Evolutionary conservation across 1,140 invertebrate species (phyloP).

Genomic region (Caenorhabditis briggsae): DNA sequence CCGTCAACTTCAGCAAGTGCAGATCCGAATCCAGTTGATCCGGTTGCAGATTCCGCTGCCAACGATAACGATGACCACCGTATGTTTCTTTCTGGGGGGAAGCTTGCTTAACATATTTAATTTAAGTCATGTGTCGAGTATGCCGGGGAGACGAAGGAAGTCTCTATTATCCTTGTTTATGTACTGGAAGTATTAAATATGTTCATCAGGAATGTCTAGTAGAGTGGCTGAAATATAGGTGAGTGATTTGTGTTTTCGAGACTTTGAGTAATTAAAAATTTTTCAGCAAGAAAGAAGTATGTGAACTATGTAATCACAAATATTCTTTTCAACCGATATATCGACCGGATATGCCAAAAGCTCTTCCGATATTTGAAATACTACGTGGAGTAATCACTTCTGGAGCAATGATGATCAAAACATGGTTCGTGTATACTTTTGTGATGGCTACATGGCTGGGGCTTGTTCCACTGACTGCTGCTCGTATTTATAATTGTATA

Average conservation of each 20-base stretch:
- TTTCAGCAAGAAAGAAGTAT: slow-evolving; percentile 93
- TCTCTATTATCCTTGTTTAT: slow-evolving; percentile 97
- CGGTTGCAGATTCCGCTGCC: background rate
- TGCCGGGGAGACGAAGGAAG: slow-evolving; percentile 94
- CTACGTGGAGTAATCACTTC: slow-evolving; percentile 83
- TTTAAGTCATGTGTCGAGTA: slow-evolving; percentile 93
- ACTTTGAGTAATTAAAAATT: background rate
- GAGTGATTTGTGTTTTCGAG: slow-evolving; percentile 20
- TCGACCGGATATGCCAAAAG: slow-evolving; percentile 96
- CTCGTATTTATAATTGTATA: slow-evolving; percentile 78
- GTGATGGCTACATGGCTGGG: slow-evolving; percentile 96
- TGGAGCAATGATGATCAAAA: slow-evolving; percentile 89
- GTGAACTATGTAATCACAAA: slow-evolving; percentile 95
- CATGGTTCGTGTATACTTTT: slow-evolving; percentile 95
- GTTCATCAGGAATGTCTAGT: slow-evolving; percentile 90
- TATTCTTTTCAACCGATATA: slow-evolving; percentile 99
- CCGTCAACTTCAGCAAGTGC: slow-evolving; percentile 8
- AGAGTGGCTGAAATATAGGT: slow-evolving; percentile 84
- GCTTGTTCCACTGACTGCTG: slow-evolving; percentile 94
- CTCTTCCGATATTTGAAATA: slow-evolving; percentile 91
- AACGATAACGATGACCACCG: slow-evolving; percentile 30
- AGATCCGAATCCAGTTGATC: background rate
- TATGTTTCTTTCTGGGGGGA: background rate
- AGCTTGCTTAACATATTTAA: too few species aligned
- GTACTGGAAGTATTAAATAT: slow-evolving; percentile 98